These are phyloP conservation scores for Calameuta filiformis DNA, from an alignment of 2,888 invertebrate species.

Conservation along the genomic window DNA sequence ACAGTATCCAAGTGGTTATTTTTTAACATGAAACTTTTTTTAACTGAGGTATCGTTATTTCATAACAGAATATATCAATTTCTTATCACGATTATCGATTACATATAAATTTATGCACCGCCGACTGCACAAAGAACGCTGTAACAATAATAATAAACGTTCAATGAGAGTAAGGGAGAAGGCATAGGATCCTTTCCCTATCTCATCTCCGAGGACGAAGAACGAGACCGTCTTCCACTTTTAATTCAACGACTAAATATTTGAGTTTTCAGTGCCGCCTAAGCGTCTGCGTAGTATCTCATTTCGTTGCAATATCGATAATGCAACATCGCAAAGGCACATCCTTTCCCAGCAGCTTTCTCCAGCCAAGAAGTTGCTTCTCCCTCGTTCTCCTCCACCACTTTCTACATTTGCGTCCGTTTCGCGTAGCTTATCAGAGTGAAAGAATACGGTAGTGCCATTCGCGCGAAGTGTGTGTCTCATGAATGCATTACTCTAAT, in stretches of 20 bases:
- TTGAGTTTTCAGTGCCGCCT: not conserved
- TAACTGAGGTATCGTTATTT: not conserved
- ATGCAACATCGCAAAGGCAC: not conserved
- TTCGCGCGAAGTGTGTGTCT: not conserved
- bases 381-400: not conserved
- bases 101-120: not conserved
- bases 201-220: not conserved
- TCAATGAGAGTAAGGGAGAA: not conserved
- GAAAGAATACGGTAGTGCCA: not conserved
- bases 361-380: not conserved
- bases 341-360: not conserved
- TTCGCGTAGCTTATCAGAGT: not conserved
- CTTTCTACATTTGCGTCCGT: not conserved
- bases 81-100: no score
- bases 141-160: not conserved
- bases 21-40: not conserved
- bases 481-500: not conserved
- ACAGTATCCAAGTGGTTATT: not conserved
- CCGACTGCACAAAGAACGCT: not conserved
- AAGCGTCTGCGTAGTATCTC: not conserved
- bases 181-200: not conserved
- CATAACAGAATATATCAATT: not conserved
- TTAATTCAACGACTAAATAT: not conserved
- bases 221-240: not conserved
- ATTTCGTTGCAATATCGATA: not conserved